Conservation (phyloP, 2,113 vertebrate species). For the Gavia stellata region DNA sequence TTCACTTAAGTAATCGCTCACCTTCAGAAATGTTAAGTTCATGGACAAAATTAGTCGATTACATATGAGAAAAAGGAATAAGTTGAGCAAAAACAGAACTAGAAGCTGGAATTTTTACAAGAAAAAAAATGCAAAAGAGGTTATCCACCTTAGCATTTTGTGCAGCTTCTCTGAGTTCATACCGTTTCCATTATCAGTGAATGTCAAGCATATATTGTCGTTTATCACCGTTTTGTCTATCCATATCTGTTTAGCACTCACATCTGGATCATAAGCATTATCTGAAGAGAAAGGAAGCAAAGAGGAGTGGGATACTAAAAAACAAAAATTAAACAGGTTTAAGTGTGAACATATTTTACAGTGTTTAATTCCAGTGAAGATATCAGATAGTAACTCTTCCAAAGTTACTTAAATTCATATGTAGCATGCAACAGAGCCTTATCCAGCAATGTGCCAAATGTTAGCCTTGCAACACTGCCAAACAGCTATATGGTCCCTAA, state of each 20-base stretch:
- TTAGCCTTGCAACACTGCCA: neutral
- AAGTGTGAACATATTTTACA: neutral
- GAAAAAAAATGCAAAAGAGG: neutral
- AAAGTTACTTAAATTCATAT: neutral
- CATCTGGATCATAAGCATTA: slow-evolving; percentile 96
- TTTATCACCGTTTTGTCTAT: slow-evolving; percentile 89
- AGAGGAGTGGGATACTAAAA: neutral
- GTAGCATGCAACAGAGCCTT: neutral
- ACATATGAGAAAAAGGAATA: accelerated
- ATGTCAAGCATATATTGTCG: slow-evolving; percentile 78
- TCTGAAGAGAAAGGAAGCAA: slow-evolving; percentile 68
- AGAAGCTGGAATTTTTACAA: neutral
- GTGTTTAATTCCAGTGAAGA: neutral
- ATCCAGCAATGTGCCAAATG: neutral
- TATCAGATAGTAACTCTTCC: neutral
- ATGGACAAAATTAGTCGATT: neutral
- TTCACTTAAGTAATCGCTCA: neutral
- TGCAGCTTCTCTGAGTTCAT: slow-evolving; percentile 84
- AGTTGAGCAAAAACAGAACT: neutral
- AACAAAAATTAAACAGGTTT: neutral
- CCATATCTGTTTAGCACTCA: slow-evolving; percentile 91
- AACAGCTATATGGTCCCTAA: neutral
- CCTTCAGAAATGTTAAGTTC: neutral
- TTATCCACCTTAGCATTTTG: slow-evolving; percentile 91
- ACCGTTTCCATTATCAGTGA: slow-evolving; percentile 92